phyloP scores from a whole-genome alignment of 2,888 invertebrate genomes.

The Cheilosia soror region DNA sequence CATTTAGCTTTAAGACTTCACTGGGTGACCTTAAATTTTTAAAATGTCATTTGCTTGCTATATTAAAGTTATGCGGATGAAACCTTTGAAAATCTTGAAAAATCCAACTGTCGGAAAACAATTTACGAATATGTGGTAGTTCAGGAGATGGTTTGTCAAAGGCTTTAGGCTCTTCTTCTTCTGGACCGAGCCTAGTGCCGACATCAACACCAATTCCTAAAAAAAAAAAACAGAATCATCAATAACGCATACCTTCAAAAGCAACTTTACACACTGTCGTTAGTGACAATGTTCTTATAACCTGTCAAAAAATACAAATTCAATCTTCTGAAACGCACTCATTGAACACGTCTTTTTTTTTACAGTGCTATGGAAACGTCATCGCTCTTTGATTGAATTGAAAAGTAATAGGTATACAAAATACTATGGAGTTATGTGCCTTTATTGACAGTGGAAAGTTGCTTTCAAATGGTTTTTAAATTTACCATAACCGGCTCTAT shows the following conservation, averaged over 20 bases:
- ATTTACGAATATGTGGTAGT: conserved; percentile 83
- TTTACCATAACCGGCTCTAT: conserved; percentile 14
- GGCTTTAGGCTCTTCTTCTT: neutral
- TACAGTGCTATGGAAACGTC: too few relatives aligned
- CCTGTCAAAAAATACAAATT: too few relatives aligned
- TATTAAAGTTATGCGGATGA: neutral
- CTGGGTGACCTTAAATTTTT: conserved; percentile 26
- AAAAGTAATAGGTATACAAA: too few relatives aligned
- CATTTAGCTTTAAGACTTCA: conserved; percentile 83
- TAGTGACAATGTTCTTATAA: too few relatives aligned
- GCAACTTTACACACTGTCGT: too few relatives aligned
- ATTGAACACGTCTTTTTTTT: too few relatives aligned
- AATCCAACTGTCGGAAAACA: conserved; percentile 89
- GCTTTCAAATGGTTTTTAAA: too few relatives aligned
- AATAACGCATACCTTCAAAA: too few relatives aligned
- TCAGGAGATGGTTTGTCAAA: conserved; percentile 24
- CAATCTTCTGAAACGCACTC: too few relatives aligned
- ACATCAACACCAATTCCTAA: neutral
- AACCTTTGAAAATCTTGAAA: conserved; percentile 84
- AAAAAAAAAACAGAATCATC: neutral
- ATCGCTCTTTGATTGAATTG: too few relatives aligned
- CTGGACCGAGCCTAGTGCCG: neutral
- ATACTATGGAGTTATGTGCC: too few relatives aligned
- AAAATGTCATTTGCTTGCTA: neutral
- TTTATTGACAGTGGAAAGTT: too few relatives aligned